Percentiles rank a stretch among this genome's conserved stretches.
Evolutionary conservation across 2,113 vertebrate genomes (phyloP).

Genomic region (Pelobates fuscus): DNA sequence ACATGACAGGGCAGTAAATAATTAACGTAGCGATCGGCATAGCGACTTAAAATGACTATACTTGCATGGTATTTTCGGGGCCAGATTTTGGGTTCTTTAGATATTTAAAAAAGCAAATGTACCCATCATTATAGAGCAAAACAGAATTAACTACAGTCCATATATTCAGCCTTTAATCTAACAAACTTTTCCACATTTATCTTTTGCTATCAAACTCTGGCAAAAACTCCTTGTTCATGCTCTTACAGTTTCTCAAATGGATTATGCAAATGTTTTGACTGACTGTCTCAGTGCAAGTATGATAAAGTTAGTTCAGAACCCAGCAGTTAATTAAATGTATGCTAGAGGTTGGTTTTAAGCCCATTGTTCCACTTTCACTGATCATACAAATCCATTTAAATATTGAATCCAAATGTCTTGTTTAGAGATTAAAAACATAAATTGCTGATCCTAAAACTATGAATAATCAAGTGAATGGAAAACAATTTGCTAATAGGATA

Average conservation of each 20-base stretch:
- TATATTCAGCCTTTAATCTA: not conserved
- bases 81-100: too few species aligned
- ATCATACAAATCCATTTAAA: constrained; percentile 44
- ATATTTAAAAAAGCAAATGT: not conserved
- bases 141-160: too few species aligned
- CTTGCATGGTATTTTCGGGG: too few species aligned
- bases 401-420: constrained; percentile 31
- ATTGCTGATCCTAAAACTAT: constrained; percentile 38
- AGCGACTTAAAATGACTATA: too few species aligned
- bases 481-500: not conserved
- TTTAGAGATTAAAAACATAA: constrained; percentile 38
- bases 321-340: constrained; percentile 48
- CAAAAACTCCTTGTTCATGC: constrained; percentile 41
- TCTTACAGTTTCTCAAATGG: constrained; percentile 44
- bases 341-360: constrained; percentile 38
- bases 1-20: too few species aligned
- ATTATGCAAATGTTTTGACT: constrained; percentile 47
- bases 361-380: constrained; percentile 39
- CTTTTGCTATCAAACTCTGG: constrained; percentile 44
- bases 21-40: too few species aligned
- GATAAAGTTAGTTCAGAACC: constrained; percentile 49
- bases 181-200: constrained; percentile 36
- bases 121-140: not conserved
- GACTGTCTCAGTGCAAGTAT: constrained; percentile 33
- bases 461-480: constrained; percentile 18